phyloP scores from a whole-genome alignment of 2,888 invertebrate genomes.

The Tricholauxania praeusta region DNA sequence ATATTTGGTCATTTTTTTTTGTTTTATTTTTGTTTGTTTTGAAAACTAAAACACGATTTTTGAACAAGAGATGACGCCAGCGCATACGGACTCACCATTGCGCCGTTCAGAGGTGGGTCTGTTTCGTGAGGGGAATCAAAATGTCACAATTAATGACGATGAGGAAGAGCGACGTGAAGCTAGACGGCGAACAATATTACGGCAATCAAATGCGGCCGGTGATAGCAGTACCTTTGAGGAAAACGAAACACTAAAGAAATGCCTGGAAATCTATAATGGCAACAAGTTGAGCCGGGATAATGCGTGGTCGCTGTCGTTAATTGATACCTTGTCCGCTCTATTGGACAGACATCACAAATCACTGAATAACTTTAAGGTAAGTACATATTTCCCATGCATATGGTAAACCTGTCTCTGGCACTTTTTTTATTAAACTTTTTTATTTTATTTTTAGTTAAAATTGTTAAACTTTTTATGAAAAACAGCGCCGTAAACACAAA shows the following conservation, averaged over 20 bases:
- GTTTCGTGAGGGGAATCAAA: constrained; percentile 54
- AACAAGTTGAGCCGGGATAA: constrained; percentile 92
- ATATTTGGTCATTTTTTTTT: no score
- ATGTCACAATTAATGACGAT: constrained; percentile 69
- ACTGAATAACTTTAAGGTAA: constrained; percentile 79
- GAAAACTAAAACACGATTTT: no score
- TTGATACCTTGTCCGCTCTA: constrained; percentile 86
- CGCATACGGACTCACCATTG: constrained; percentile 62
- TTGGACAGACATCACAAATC: constrained; percentile 78
- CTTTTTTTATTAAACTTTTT: no score
- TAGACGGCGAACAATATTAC: constrained; percentile 57
- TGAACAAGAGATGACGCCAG: constrained; percentile 58
- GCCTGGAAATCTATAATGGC: constrained; percentile 83
- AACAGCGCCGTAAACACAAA: no score
- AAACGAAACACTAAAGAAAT: constrained; percentile 80
- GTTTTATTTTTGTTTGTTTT: no score
- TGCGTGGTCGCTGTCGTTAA: constrained; percentile 88
- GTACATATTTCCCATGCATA: constrained; percentile 1
- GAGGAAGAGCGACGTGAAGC: constrained; percentile 72
- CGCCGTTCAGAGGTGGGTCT: constrained; percentile 61
- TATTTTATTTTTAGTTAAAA: no score
- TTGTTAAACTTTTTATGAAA: no score
- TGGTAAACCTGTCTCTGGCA: no score
- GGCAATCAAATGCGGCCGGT: constrained; percentile 43
- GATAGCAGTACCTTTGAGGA: constrained; percentile 61